Percentiles rank a stretch among this genome's conserved stretches.
phyloP scores from a whole-genome alignment of 2,113 vertebrate species.

The Gymnarchus niloticus region DNA sequence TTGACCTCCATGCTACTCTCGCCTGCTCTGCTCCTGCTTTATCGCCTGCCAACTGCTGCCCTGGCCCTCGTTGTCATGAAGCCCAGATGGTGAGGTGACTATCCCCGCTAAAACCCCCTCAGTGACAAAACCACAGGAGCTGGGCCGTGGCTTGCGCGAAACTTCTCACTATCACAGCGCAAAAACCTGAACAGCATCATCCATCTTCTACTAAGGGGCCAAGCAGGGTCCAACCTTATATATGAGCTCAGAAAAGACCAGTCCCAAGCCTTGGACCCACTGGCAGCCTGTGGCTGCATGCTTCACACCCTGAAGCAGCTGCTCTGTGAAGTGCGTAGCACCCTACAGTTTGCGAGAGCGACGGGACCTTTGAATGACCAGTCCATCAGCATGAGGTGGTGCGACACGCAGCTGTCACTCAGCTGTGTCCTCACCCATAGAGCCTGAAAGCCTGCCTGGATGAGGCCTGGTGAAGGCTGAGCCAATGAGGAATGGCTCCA shows the following conservation, averaged over 20 bases:
- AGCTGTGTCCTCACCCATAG: too few species aligned
- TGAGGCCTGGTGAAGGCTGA: neutral
- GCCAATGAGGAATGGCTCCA: neutral
- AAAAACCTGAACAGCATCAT: neutral
- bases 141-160: neutral
- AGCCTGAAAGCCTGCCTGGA: neutral
- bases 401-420: conserved; percentile 7
- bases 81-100: conserved; percentile 30
- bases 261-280: neutral
- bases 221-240: neutral
- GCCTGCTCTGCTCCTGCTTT: conserved; percentile 44
- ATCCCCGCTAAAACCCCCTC: neutral
- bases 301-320: neutral
- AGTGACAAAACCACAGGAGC: neutral
- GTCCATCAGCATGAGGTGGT: neutral
- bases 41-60: conserved; percentile 54
- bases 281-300: neutral
- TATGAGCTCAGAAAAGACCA: neutral
- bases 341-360: neutral
- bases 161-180: neutral
- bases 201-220: neutral
- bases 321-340: neutral
- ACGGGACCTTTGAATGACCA: neutral
- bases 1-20: neutral
- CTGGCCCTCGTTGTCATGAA: conserved; percentile 22